phyloP scores from a whole-genome alignment of 92 coral and sea anemone genomes.

The Zoanthus sansibaricus region DNA sequence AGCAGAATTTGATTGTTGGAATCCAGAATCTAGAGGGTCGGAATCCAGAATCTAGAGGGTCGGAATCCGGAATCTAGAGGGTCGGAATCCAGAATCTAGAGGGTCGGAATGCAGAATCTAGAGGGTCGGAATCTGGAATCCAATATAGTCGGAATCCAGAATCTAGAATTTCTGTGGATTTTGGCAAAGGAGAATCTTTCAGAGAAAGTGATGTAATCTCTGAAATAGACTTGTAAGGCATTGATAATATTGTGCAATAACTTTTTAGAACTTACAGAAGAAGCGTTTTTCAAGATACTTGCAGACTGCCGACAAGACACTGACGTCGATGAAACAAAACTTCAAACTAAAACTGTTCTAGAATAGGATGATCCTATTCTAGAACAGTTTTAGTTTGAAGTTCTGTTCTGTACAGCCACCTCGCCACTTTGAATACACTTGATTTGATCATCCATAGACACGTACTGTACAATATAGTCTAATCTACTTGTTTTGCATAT shows the following conservation, averaged over 20 bases:
- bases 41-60: background rate
- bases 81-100: too few species aligned
- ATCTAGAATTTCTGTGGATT: background rate
- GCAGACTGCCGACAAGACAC: background rate
- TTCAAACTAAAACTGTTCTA: background rate
- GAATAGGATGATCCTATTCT: background rate
- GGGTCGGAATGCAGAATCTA: too few species aligned
- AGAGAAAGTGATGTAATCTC: background rate
- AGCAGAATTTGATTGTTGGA: too few species aligned
- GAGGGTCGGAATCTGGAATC: too few species aligned
- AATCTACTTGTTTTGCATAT: too few species aligned
- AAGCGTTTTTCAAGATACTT: background rate
- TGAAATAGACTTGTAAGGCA: background rate
- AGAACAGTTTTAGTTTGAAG: background rate
- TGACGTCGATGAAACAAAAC: background rate
- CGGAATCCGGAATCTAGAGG: too few species aligned
- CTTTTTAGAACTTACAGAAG: background rate
- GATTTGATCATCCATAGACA: too few species aligned
- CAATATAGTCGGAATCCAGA: too few species aligned
- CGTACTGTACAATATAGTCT: too few species aligned
- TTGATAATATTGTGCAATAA: background rate
- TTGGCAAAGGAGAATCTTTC: conserved; percentile 37
- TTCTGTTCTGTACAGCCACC: too few species aligned
- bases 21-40: too few species aligned
- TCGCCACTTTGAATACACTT: too few species aligned